phyloP scores from a whole-genome alignment of 2,797 vertebrate genomes.

The Oryzias sinensis region DNA sequence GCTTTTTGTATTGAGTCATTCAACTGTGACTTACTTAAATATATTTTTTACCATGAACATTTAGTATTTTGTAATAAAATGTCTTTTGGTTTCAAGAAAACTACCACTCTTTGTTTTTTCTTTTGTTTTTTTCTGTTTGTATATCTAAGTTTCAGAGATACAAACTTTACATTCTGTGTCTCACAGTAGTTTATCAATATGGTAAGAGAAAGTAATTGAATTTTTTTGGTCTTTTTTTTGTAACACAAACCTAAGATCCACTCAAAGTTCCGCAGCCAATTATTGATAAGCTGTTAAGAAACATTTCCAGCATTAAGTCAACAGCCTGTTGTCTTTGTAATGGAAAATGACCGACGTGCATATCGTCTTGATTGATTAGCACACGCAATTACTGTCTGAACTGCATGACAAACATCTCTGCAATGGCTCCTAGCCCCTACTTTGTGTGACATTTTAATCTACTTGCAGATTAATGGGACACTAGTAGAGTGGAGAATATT shows the following conservation, averaged over 20 bases:
- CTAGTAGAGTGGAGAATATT: slow-evolving; percentile 65
- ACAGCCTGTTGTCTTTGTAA: slow-evolving; percentile 68
- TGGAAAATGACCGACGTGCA: slow-evolving; percentile 66
- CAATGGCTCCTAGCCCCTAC: slow-evolving; percentile 25
- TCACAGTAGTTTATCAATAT: too few species aligned
- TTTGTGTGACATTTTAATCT: slow-evolving; percentile 74
- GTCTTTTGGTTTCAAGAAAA: slow-evolving; percentile 31
- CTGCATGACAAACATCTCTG: slow-evolving; percentile 63
- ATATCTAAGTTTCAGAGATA: too few species aligned
- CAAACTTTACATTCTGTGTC: too few species aligned
- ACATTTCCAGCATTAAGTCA: slow-evolving; percentile 52
- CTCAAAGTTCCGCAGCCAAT: slow-evolving; percentile 15
- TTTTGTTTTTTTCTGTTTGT: slow-evolving; percentile 13
- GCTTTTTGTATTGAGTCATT: slow-evolving; percentile 22
- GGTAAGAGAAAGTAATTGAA: slow-evolving; percentile 3
- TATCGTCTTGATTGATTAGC: slow-evolving; percentile 73
- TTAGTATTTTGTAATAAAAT: slow-evolving; percentile 15
- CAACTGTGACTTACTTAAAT: slow-evolving; percentile 8
- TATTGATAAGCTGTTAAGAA: slow-evolving; percentile 71
- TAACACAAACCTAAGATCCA: too few species aligned
- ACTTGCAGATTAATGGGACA: slow-evolving; percentile 70
- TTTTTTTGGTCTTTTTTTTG: not conserved
- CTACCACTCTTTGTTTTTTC: slow-evolving; percentile 31
- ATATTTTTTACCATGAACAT: slow-evolving; percentile 6
- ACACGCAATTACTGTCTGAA: slow-evolving; percentile 70